Evolutionary conservation across 2,797 vertebrate genomes (phyloP).

Genomic region (Enoplosus armatus): DNA sequence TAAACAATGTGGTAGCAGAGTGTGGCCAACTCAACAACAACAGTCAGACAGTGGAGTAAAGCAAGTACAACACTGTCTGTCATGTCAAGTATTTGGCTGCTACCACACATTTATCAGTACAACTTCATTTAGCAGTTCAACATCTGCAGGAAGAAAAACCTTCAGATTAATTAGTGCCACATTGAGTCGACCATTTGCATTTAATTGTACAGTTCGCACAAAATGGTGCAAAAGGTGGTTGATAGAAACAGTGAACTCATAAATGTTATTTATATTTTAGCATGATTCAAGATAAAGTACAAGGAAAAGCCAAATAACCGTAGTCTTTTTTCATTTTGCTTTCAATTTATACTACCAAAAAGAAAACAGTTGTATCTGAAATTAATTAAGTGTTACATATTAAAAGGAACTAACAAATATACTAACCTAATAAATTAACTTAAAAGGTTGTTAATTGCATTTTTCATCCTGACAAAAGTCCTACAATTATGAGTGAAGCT

Average conservation of each 20-base stretch:
- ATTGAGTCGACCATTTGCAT: neutral
- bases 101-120: neutral
- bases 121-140: slow-evolving; percentile 1
- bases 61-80: slow-evolving; percentile 28
- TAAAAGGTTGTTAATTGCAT: neutral
- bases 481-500: neutral
- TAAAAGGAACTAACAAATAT: neutral
- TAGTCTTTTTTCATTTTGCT: neutral
- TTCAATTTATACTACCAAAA: neutral
- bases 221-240: neutral
- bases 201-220: neutral
- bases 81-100: slow-evolving; percentile 13
- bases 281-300: neutral
- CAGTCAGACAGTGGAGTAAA: slow-evolving; percentile 14
- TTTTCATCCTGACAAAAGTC: neutral
- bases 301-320: neutral
- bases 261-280: neutral
- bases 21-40: slow-evolving; percentile 8
- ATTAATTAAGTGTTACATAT: neutral
- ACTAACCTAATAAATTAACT: neutral
- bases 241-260: neutral
- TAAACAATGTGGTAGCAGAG: slow-evolving; percentile 43
- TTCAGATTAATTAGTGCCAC: neutral
- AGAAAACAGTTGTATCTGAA: neutral
- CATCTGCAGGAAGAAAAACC: neutral